phyloP scores from a whole-genome alignment of 2,797 vertebrate species.

The Acrocephalus scirpaceus region DNA sequence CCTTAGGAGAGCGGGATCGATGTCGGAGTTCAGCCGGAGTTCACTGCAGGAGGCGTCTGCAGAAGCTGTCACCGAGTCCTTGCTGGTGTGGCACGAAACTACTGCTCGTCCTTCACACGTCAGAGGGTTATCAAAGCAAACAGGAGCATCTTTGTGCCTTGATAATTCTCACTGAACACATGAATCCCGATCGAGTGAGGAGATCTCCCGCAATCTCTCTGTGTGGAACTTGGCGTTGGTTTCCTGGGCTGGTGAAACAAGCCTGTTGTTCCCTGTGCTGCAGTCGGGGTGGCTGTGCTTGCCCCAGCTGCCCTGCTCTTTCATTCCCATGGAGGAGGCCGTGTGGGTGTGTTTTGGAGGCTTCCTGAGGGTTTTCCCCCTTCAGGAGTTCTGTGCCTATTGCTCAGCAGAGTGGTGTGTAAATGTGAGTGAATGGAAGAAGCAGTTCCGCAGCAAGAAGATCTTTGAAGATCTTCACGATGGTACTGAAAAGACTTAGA shows the following conservation, averaged over 20 bases:
- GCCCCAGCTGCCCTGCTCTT: slow-evolving; percentile 3
- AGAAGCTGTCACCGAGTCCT: slow-evolving; percentile 11
- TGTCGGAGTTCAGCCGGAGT: not conserved
- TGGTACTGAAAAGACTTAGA: slow-evolving; percentile 55
- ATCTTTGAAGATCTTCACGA: slow-evolving; percentile 20
- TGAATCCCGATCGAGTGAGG: slow-evolving; percentile 54
- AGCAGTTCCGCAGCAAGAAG: slow-evolving; percentile 24
- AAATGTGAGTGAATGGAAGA: slow-evolving; percentile 52
- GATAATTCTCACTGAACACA: slow-evolving; percentile 73
- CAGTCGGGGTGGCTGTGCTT: slow-evolving; percentile 15
- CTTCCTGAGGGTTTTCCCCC: slow-evolving; percentile 29
- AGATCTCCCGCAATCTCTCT: slow-evolving; percentile 44
- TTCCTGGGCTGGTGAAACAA: slow-evolving; percentile 58
- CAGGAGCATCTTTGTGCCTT: slow-evolving; percentile 67
- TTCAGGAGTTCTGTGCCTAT: slow-evolving; percentile 64
- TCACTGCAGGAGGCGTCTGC: slow-evolving; percentile 18
- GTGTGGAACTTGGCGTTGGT: slow-evolving; percentile 38
- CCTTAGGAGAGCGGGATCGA: slow-evolving; percentile 73
- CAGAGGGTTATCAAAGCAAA: slow-evolving; percentile 64
- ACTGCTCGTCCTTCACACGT: not conserved
- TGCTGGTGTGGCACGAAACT: slow-evolving; percentile 7
- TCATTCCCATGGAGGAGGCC: not conserved
- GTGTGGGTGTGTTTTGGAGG: slow-evolving; percentile 54
- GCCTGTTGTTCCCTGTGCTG: not conserved
- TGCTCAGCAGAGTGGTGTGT: slow-evolving; percentile 40